A percentile compares a stretch with the other conserved stretches of the same genome.
Conservation (phyloP, 2,113 vertebrate genomes). For the Trinectes maculatus region DNA sequence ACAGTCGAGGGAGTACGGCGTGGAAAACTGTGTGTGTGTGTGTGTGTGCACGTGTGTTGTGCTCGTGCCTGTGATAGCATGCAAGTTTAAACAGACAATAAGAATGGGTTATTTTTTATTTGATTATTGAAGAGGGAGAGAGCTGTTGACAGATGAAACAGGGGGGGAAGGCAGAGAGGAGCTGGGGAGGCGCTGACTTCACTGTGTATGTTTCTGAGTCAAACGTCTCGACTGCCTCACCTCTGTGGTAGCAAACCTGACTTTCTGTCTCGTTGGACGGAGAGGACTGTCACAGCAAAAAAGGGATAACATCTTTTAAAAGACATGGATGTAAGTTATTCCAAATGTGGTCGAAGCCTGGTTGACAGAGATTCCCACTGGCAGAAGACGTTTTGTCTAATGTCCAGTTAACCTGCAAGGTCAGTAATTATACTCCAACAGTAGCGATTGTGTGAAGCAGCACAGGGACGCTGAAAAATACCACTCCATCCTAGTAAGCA, state of each 20-base stretch:
- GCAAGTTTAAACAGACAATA: conserved; percentile 84
- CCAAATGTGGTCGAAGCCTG: conserved; percentile 8
- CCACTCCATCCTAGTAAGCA: conserved; percentile 19
- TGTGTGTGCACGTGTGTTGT: conserved; percentile 9
- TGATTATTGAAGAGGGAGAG: conserved; percentile 48
- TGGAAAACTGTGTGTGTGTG: conserved; percentile 39
- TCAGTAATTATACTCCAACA: conserved; percentile 1
- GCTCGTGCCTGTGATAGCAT: conserved; percentile 46
- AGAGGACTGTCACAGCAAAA: conserved; percentile 42
- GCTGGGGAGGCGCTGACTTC: conserved; percentile 60
- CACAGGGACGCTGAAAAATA: conserved; percentile 41
- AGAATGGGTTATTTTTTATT: conserved; percentile 60
- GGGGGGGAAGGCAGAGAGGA: conserved; percentile 44
- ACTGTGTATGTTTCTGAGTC: conserved; percentile 71
- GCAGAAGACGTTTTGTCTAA: neutral
- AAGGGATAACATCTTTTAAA: conserved; percentile 33
- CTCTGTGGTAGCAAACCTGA: conserved; percentile 32
- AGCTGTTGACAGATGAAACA: conserved; percentile 67
- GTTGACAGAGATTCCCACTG: neutral
- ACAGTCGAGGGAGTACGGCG: conserved; percentile 78
- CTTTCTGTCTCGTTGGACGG: conserved; percentile 49
- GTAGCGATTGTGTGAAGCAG: conserved; percentile 5
- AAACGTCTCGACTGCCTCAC: conserved; percentile 59
- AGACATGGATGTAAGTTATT: conserved; percentile 19
- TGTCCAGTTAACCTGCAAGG: neutral